Evolutionary conservation across 1,140 invertebrate species (phyloP), one percentile per base, ranked within the genome.

Genomic region (Temnothorax longispinosus): DNA sequence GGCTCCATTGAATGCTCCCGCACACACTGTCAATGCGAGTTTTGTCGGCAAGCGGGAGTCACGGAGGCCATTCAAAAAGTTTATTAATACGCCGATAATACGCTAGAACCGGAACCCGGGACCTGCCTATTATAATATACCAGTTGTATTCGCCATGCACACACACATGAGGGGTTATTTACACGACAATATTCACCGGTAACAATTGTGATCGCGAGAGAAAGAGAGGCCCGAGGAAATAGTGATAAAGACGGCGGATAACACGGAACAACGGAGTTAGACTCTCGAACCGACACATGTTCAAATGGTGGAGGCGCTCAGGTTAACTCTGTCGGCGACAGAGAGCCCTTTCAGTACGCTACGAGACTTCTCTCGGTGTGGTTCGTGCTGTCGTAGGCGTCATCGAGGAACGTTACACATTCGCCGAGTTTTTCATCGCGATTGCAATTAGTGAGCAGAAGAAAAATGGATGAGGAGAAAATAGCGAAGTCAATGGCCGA

Each of bases 391-490:
- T 84, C 27, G 64, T 50, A 76, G 76, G 41, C 41, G 21, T 21
- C 71, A 13, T 15, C 50, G 35, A 35, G 10, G 0, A 11, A 1
- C 60, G 15, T 32, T 21, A n/a, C 7, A 18, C 60, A 38, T 21
- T 32, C 18, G 15, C 27, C 41, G 27, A 50, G 11, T 18, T 77
- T n/a, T 50, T 3, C 21, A 7, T 18, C 71, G 13, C n/a, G 11
- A 32, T 15, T 15, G 35, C 58, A 15, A 65, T 65, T 18, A 11
- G 18, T 5, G 41, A 56, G 15, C n/a, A 6, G 13, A 4, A 54
- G 0, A n/a, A 10, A 62, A 44, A 97, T 97, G 96, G 96, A 97
- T 93, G 97, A 97, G 90, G 96, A 96, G 91, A 96, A 97, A 85
- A 93, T 97, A 91, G 97, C 97, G 2, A 96, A 96, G 18, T 96